phyloP scores from a whole-genome alignment of 2,888 invertebrate genomes.

The Cheilosia vulpina region DNA sequence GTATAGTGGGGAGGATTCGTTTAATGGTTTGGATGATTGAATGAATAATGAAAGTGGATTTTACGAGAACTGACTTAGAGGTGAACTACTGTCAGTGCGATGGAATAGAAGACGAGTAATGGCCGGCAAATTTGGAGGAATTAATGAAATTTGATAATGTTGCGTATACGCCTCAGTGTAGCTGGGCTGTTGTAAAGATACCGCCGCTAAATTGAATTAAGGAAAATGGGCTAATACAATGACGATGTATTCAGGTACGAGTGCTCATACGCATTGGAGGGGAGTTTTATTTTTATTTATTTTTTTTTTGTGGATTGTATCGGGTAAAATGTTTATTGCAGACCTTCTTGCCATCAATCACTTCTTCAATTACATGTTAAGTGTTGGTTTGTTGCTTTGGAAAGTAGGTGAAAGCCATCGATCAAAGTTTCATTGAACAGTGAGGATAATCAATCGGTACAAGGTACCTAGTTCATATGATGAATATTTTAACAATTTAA shows the following conservation, averaged over 20 bases:
- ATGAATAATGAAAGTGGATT: slow-evolving; percentile 63
- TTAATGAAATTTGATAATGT: slow-evolving; percentile 43
- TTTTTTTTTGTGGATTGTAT: slow-evolving; percentile 1
- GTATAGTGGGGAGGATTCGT: slow-evolving; percentile 44
- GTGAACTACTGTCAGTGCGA: slow-evolving; percentile 1
- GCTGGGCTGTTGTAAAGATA: neutral
- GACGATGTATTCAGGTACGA: neutral
- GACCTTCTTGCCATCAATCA: slow-evolving; percentile 42
- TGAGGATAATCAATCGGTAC: slow-evolving; percentile 14
- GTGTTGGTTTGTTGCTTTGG: slow-evolving; percentile 41
- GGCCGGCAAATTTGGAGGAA: slow-evolving; percentile 39
- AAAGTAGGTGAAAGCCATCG: slow-evolving; percentile 41
- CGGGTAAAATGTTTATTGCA: neutral
- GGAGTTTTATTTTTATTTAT: neutral
- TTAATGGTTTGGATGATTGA: slow-evolving; percentile 65
- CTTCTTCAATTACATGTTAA: slow-evolving; percentile 47
- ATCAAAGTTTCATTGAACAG: slow-evolving; percentile 27
- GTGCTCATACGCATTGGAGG: neutral
- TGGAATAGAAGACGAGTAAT: slow-evolving; percentile 20
- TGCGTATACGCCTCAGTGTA: slow-evolving; percentile 31
- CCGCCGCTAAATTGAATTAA: slow-evolving; percentile 29
- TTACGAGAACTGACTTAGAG: slow-evolving; percentile 45
- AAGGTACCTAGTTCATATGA: neutral
- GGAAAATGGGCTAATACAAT: neutral
- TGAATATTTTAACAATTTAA: neutral